Conservation (phyloP, 1,140 invertebrate species). For the Atopsyche davidsoni region DNA sequence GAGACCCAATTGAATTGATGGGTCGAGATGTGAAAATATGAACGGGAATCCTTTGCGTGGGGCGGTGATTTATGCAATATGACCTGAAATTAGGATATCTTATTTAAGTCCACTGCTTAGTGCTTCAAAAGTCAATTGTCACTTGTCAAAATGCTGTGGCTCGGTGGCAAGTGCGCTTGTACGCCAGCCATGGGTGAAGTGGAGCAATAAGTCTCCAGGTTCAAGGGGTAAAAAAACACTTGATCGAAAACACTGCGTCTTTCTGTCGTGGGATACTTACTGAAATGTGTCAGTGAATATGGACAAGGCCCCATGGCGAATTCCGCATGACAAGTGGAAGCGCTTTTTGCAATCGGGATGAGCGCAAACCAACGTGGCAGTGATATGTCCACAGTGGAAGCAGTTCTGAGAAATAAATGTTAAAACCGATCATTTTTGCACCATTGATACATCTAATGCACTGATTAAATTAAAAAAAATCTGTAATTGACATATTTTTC, state of each 20-base stretch:
- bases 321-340: constrained; percentile 60
- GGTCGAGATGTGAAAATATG: not conserved
- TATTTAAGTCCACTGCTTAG: no score
- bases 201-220: no score
- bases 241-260: not conserved
- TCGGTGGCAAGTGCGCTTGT: no score
- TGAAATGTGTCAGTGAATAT: constrained; percentile 55
- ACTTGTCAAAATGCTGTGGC: no score
- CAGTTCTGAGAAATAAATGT: constrained; percentile 49
- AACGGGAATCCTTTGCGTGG: constrained; percentile 12
- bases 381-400: constrained; percentile 50
- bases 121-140: no score
- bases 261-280: constrained; percentile 37
- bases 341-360: constrained; percentile 48
- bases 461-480: no score
- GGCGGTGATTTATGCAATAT: constrained; percentile 20
- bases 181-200: no score
- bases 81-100: constrained; percentile 22
- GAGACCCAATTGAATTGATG: no score
- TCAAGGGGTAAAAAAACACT: not conserved
- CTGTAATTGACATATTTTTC: no score
- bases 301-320: constrained; percentile 47
- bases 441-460: no score
- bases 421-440: no score
- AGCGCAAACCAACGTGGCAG: constrained; percentile 56